Evolutionary conservation across 1,140 invertebrate species (phyloP).

Genomic region (Leptonema lineaticorne): DNA sequence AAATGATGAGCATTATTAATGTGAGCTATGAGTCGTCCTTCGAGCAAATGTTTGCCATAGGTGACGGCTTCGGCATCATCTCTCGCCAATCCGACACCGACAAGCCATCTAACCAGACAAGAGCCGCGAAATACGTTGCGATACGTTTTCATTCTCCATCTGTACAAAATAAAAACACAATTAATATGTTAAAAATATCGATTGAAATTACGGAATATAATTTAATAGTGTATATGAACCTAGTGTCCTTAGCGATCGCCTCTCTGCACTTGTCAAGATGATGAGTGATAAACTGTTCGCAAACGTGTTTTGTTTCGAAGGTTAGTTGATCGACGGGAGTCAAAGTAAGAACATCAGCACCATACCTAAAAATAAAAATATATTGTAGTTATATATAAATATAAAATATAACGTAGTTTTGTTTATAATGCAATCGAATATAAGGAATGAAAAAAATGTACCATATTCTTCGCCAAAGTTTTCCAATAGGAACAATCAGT

Average conservation of each 20-base stretch:
- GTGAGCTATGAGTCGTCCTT: constrained; percentile 81
- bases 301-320: constrained; percentile 76
- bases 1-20: constrained; percentile 82
- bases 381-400: too few species aligned
- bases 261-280: constrained; percentile 78
- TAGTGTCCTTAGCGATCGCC: constrained; percentile 73
- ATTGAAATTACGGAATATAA: not conserved
- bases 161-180: constrained; percentile 39
- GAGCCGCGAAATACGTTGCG: constrained; percentile 79
- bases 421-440: not conserved
- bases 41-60: constrained; percentile 81
- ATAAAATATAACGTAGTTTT: too few species aligned
- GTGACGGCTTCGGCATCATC: constrained; percentile 74
- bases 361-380: constrained; percentile 55
- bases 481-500: constrained; percentile 66
- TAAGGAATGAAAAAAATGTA: constrained; percentile 34
- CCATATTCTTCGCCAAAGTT: constrained; percentile 62
- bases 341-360: constrained; percentile 67
- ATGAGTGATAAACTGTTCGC: constrained; percentile 85
- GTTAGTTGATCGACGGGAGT: constrained; percentile 73
- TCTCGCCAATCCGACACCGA: constrained; percentile 72
- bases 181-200: not conserved
- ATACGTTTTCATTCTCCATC: constrained; percentile 74
- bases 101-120: constrained; percentile 84
- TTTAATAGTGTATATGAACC: constrained; percentile 43